Base-by-base conservation (phyloP, 2,797 vertebrate species). In the Ispidina picta region DNA sequence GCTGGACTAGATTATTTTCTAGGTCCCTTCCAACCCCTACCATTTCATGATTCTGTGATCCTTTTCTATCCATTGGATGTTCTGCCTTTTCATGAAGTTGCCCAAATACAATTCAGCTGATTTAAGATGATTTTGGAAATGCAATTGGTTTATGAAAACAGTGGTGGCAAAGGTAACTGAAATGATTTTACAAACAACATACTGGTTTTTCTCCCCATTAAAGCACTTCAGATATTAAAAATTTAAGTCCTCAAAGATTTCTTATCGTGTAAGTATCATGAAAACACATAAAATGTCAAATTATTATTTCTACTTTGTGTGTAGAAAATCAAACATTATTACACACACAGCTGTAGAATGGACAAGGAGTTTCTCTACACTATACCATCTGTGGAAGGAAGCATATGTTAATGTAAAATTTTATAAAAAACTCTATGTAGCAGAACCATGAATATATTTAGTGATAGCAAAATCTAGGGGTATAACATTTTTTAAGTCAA, bases 361-460 rank as follows among this genome's bases (percentile, higher is more conserved):
- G 31, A 96, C 28, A 95, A 89, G 85, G 15, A 22, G 18, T 78
- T 83, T 75, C 74, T 88, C 77, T 93, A 48, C 74, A 73, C 41
- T 64, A 64, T 48, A 46, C 23, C 54, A 90, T 19, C 46, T 80
- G 59, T 51, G n/a, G 68, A 94, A 83, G 23, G 17, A 6, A 95
- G 33, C 48, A 65, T 19, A 78, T 35, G 21, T 68, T 49, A 88
- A 66, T 5, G 1, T 44, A 84, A 37, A 44, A 88, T 63, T 31
- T 84, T 69, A 69, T 21, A 15, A 39, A 77, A 86, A 84, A 37
- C 64, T 69, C 52, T n/a, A 12, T 20, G 19, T 51, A 76, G 63
- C 29, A 68, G 20, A 73, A 58, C 35, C 28, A 33, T 94, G 81
- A 95, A 95, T 77, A 43, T 25, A 55, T 80, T 64, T 59, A 94